These are phyloP conservation scores for Otolemur garnettii DNA, from an alignment of 2,113 vertebrate genomes.

Conservation along the genomic window DNA sequence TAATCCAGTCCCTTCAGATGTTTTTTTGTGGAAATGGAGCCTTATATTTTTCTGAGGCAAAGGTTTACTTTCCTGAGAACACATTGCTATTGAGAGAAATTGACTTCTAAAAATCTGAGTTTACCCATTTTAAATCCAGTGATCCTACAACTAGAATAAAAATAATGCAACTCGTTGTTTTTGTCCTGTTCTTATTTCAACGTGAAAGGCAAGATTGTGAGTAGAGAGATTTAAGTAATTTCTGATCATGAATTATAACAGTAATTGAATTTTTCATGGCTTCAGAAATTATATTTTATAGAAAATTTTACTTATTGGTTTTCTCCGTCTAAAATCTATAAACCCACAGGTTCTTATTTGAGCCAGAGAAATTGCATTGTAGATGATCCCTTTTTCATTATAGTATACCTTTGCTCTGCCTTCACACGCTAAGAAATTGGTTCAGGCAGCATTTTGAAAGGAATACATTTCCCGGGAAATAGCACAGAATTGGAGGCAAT, in stretches of 20 bases:
- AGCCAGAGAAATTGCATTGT: constrained; percentile 60
- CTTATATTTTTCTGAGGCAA: neutral
- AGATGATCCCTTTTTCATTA: constrained; percentile 76
- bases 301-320: constrained; percentile 63
- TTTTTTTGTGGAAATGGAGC: constrained; percentile 11
- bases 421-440: constrained; percentile 70
- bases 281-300: constrained; percentile 62
- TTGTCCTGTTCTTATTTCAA: constrained; percentile 37
- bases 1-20: neutral
- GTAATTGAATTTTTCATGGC: constrained; percentile 41
- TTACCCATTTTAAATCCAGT: constrained; percentile 47
- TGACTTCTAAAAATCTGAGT: constrained; percentile 17
- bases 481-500: constrained; percentile 62
- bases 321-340: constrained; percentile 69
- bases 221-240: constrained; percentile 33
- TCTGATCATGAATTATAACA: constrained; percentile 56
- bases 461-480: constrained; percentile 69
- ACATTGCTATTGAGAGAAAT: constrained; percentile 27
- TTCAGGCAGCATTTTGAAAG: constrained; percentile 74
- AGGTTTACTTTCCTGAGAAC: neutral
- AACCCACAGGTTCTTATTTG: constrained; percentile 58
- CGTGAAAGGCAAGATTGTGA: constrained; percentile 33
- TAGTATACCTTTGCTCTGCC: constrained; percentile 47
- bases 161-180: neutral
- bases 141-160: constrained; percentile 55